These are phyloP conservation scores for Muschampia plurimacula DNA, from an alignment of 2,888 invertebrate species.

Conservation along the genomic window DNA sequence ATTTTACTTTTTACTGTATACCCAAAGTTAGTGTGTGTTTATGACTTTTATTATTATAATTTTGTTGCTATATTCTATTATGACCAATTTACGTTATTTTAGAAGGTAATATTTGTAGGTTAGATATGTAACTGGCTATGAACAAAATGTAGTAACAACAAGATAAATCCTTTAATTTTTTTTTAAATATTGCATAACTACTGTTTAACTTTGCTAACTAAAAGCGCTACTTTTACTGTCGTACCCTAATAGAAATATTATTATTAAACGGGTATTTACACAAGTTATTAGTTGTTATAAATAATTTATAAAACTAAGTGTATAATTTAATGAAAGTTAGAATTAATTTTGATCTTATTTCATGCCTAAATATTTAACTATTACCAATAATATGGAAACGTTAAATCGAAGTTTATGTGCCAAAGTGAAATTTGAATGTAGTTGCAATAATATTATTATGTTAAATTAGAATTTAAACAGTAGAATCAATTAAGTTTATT, in stretches of 20 bases:
- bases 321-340: conserved; percentile 21
- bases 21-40: conserved; percentile 84
- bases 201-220: not conserved
- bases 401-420: conserved; percentile 61
- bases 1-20: conserved; percentile 72
- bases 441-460: conserved; percentile 61
- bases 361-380: conserved; percentile 27
- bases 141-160: conserved; percentile 50
- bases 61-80: conserved; percentile 81
- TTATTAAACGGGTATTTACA: conserved; percentile 27
- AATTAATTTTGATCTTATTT: conserved; percentile 9
- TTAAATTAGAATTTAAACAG: conserved; percentile 44
- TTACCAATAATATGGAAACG: conserved; percentile 20
- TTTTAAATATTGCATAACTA: not conserved
- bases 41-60: conserved; percentile 70
- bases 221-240: conserved; percentile 32
- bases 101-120: conserved; percentile 59
- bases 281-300: conserved; percentile 28
- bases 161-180: not conserved
- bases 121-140: conserved; percentile 63
- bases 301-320: conserved; percentile 14
- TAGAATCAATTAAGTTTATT: conserved; percentile 41
- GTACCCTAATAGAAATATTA: conserved; percentile 11
- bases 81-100: conserved; percentile 71
- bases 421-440: conserved; percentile 67